A percentile compares a stretch with the other conserved stretches of the same genome.
These are phyloP conservation scores for Ptilorrhoa leucosticta DNA, from an alignment of 2,113 vertebrate genomes.

Conservation along the genomic window DNA sequence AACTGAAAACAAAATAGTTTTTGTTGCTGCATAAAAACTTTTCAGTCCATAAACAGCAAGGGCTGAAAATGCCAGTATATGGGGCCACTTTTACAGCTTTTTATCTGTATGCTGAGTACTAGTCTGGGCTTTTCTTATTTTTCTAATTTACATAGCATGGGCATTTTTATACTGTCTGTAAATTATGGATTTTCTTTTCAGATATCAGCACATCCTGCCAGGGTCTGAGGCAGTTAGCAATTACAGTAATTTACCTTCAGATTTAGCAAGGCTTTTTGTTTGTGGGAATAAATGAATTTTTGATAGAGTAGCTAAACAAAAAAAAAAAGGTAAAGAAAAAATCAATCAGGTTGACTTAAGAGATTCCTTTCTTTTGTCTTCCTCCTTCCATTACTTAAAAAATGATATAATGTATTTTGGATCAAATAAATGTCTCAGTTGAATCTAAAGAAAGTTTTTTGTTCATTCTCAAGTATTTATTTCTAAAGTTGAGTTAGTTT, in stretches of 20 bases:
- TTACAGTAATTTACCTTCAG: slow-evolving; percentile 22
- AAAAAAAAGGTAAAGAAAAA: neutral
- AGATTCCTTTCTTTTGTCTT: neutral
- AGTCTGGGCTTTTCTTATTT: neutral
- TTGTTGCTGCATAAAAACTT: neutral
- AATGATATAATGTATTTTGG: neutral
- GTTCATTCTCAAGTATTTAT: neutral
- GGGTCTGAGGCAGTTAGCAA: neutral
- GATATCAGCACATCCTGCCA: neutral
- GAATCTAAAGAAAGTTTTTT: neutral
- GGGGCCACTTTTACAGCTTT: neutral
- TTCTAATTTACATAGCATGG: neutral
- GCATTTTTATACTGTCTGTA: neutral
- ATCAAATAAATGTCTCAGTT: neutral
- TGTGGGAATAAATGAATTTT: slow-evolving; percentile 24
- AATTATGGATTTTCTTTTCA: slow-evolving; percentile 33
- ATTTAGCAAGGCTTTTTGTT: neutral
- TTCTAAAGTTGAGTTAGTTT: neutral
- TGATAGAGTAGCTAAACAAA: neutral
- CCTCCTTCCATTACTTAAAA: neutral
- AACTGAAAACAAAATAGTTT: neutral
- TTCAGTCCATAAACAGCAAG: neutral
- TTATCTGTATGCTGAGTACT: neutral
- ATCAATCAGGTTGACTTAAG: neutral
- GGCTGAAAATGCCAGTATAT: neutral